Conservation (phyloP, 2,888 invertebrate species). For the Mythimna lalbum region DNA sequence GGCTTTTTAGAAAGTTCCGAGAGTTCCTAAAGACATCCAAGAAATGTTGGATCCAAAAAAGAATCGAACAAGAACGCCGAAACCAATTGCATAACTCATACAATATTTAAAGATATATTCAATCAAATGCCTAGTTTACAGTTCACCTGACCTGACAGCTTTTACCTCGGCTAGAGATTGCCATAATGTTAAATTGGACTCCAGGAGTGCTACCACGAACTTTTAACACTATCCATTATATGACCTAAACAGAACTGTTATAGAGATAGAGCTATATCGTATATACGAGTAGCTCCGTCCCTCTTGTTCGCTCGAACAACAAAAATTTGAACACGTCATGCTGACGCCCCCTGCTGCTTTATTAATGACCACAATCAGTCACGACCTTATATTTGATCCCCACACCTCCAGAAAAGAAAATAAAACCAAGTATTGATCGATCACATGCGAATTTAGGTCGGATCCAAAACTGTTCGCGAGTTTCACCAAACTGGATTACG, state of each 20-base stretch:
- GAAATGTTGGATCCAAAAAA: neutral
- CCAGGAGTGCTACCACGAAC: too few species aligned
- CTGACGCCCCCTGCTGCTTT: neutral
- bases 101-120: neutral
- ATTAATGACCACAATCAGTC: neutral
- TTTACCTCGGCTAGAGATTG: too few species aligned
- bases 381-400: slow-evolving; percentile 4
- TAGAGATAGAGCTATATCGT: too few species aligned
- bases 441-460: slow-evolving; percentile 54
- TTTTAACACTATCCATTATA: too few species aligned
- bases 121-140: too few species aligned
- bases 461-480: slow-evolving; percentile 41
- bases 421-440: slow-evolving; percentile 55
- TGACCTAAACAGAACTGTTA: too few species aligned
- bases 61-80: neutral
- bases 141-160: too few species aligned
- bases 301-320: too few species aligned
- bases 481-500: slow-evolving; percentile 62
- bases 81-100: neutral
- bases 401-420: neutral
- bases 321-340: too few species aligned
- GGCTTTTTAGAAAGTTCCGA: too few species aligned
- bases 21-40: neutral
- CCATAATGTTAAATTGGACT: too few species aligned
- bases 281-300: too few species aligned